Base-by-base conservation (phyloP, 2,888 invertebrate genomes). In the Tipula lateralis region DNA sequence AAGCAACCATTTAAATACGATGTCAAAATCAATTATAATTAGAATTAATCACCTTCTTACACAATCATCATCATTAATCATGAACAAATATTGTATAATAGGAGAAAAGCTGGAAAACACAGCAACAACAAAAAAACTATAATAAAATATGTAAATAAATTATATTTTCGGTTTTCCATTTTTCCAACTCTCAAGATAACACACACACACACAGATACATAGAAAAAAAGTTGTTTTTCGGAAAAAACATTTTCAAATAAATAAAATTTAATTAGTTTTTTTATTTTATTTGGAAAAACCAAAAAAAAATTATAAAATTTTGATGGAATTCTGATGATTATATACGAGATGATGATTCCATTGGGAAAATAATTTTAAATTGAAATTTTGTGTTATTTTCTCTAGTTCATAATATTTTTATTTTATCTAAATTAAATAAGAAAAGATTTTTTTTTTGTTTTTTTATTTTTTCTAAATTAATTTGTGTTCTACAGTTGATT, bases 21-120 rank as follows among this genome's bases (percentile, higher is more conserved):
- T 24, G 66, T 66, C 66, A 66, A 66, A 66, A 66, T 66, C 66
- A 66, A 66, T 66, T 66, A 66, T 66, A 66, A 66, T 66, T 66
- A 66, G 24, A 66, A 66, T 66, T 66, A 66, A 66, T 66, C 66
- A 66, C 66, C 66, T 66, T 66, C 66, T 66, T 66, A 66, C n/a
- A 66, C 66, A 66, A 66, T 66, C 66, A 66, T 66, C 66, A 66
- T 66, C 66, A 66, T 66, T 66, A 66, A 66, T 66, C 66, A 66
- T 66, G n/a, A n/a, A n/a, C 24, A 66, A 66, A 16, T 36, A 36
- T 32, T 5, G 16, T 24, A 66, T 24, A 66, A 50, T 50, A 16
- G 44, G 12, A 50, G 39, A 50, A 24, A 50, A 66, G 13, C 24
- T 66, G 66, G 19, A 24, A 66, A 66, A 66, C 3, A 44, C 16